phyloP scores from a whole-genome alignment of 1,140 invertebrate genomes.

The Adoxophyes honmai region DNA sequence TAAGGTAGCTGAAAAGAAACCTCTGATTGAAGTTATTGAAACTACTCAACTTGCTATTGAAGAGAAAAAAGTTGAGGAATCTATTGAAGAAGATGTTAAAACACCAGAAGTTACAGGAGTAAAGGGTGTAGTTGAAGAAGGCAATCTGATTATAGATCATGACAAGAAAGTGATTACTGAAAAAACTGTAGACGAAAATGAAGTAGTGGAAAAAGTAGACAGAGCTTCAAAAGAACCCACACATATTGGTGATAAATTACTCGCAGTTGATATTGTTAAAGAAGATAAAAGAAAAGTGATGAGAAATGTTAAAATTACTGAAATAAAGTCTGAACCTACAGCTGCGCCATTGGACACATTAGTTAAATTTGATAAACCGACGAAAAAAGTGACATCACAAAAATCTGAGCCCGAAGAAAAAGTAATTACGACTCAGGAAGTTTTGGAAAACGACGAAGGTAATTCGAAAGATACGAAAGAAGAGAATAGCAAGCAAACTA shows the following conservation, averaged over 20 bases:
- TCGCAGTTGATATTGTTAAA: neutral
- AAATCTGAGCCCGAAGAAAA: slow-evolving; percentile 1
- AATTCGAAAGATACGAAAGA: slow-evolving; percentile 10
- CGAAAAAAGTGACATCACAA: slow-evolving; percentile 16
- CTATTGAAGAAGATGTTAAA: slow-evolving; percentile 17
- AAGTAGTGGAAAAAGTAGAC: too few relatives aligned
- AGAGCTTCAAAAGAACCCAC: neutral
- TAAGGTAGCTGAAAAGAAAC: slow-evolving; percentile 13
- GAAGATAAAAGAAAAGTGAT: slow-evolving; percentile 16
- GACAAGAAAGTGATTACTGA: slow-evolving; percentile 29
- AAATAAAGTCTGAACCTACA: slow-evolving; percentile 5
- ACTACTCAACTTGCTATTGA: slow-evolving; percentile 2
- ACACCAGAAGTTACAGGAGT: neutral
- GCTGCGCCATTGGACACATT: neutral
- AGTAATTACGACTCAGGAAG: neutral
- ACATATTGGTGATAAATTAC: too few relatives aligned
- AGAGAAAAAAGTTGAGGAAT: slow-evolving; percentile 21
- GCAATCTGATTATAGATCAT: slow-evolving; percentile 36
- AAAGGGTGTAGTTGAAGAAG: slow-evolving; percentile 28
- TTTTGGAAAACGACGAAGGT: slow-evolving; percentile 7
- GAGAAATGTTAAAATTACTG: slow-evolving; percentile 19
- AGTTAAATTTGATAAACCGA: slow-evolving; percentile 3
- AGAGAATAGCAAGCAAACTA: neutral
- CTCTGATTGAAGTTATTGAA: slow-evolving; percentile 17
- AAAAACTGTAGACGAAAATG: neutral